These are phyloP conservation scores for Tetramorium parvispinum DNA, from an alignment of 1,140 invertebrate genomes.

Conservation along the genomic window DNA sequence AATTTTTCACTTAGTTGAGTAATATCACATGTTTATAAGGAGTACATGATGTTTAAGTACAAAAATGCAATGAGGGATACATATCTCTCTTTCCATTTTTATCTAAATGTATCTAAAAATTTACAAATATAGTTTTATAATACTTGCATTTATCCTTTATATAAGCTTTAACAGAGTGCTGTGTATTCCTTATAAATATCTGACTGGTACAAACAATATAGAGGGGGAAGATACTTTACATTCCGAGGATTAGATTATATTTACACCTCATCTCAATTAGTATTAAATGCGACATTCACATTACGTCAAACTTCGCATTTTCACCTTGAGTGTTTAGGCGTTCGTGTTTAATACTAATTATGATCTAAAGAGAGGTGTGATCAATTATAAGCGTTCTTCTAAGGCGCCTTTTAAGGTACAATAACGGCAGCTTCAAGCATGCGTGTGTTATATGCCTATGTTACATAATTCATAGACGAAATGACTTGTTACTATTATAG, in stretches of 20 bases:
- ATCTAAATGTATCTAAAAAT: not conserved
- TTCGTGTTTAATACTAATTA: not conserved
- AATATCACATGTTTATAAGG: not conserved
- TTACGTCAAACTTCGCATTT: not conserved
- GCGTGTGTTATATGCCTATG: conserved; percentile 36
- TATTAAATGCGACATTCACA: not conserved
- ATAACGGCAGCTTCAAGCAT: conserved; percentile 37
- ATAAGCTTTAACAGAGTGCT: not conserved
- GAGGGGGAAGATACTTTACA: not conserved
- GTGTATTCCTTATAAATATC: conserved; percentile 33
- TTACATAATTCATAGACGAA: conserved; percentile 13
- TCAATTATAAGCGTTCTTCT: conserved; percentile 12
- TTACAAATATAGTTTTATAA: conserved; percentile 30
- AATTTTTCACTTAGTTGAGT: not conserved
- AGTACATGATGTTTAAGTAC: not conserved
- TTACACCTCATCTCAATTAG: not conserved
- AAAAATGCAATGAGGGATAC: not conserved
- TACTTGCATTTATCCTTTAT: conserved; percentile 28
- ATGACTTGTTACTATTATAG: conserved; percentile 25
- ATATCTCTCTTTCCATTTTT: conserved; percentile 18
- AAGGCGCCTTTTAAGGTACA: not conserved
- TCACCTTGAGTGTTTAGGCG: conserved; percentile 10
- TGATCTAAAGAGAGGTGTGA: not conserved
- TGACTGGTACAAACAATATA: not conserved
- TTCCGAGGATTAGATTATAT: conserved; percentile 4